These are phyloP conservation scores for Sciaenops ocellatus DNA, from an alignment of 2,797 vertebrate genomes.

Conservation along the genomic window DNA sequence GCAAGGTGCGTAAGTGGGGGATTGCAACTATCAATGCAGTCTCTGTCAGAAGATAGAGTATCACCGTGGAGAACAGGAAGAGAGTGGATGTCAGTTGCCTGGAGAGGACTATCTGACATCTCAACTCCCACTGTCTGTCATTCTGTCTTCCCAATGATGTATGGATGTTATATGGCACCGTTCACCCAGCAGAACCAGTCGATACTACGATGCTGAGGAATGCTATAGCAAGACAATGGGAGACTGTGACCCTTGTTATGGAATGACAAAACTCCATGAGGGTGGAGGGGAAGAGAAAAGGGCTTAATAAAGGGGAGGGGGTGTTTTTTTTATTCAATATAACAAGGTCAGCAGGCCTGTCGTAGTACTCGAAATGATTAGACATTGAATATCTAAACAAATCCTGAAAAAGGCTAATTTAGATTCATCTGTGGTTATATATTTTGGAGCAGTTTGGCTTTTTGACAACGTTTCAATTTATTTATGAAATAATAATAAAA, in stretches of 20 bases:
- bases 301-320: not conserved
- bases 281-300: slow-evolving; percentile 23
- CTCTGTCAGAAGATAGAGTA: slow-evolving; percentile 66
- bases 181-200: slow-evolving; percentile 77
- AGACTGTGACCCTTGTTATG: slow-evolving; percentile 76
- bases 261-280: slow-evolving; percentile 71
- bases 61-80: slow-evolving; percentile 67
- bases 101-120: slow-evolving; percentile 75
- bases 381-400: slow-evolving; percentile 1
- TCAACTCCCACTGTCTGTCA: slow-evolving; percentile 81
- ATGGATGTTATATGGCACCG: slow-evolving; percentile 79
- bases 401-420: not conserved
- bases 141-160: slow-evolving; percentile 75
- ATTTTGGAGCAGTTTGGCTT: not conserved
- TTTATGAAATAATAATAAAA: slow-evolving; percentile 1
- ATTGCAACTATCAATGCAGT: slow-evolving; percentile 57
- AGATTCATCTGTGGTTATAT: not conserved
- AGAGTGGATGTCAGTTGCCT: slow-evolving; percentile 72
- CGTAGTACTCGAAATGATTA: slow-evolving; percentile 23
- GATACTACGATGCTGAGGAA: slow-evolving; percentile 70
- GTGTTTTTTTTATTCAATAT: slow-evolving; percentile 41
- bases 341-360: slow-evolving; percentile 45
- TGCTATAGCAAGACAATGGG: slow-evolving; percentile 64
- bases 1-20: not conserved
- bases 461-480: slow-evolving; percentile 5